phyloP scores from a whole-genome alignment of 2,113 vertebrate species.

The Pontoporia blainvillei region DNA sequence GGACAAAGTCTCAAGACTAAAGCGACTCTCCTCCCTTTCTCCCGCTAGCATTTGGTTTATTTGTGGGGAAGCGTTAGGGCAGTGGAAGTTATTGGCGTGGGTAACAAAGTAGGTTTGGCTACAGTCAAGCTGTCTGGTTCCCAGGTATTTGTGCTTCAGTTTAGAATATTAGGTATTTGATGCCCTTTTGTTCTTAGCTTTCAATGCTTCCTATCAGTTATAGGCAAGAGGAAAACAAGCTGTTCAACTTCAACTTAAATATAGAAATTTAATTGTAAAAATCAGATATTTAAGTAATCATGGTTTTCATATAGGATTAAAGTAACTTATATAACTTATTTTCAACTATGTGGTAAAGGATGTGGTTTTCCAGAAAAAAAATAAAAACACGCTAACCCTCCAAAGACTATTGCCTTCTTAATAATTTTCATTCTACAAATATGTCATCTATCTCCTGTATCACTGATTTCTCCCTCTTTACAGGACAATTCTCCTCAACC shows the following conservation, averaged over 20 bases:
- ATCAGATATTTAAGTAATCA: background rate
- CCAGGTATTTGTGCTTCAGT: background rate
- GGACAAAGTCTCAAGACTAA: background rate
- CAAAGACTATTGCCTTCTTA: background rate
- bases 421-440: background rate
- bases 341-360: background rate
- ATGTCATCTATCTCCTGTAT: background rate
- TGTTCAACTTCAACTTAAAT: background rate
- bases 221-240: background rate
- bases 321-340: background rate
- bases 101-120: background rate
- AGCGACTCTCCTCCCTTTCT: background rate
- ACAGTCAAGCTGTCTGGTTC: background rate
- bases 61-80: accelerated
- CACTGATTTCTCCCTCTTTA: background rate
- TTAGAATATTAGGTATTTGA: background rate
- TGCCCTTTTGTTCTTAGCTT: background rate
- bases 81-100: background rate
- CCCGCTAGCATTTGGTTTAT: background rate
- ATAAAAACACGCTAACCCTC: background rate
- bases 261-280: background rate
- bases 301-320: background rate
- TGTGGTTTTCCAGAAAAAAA: background rate
- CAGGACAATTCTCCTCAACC: background rate
- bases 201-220: background rate